Percentiles rank a stretch among this genome's conserved stretches.
phyloP scores from a whole-genome alignment of 2,113 vertebrate species.

The Lichenostomus cassidix region DNA sequence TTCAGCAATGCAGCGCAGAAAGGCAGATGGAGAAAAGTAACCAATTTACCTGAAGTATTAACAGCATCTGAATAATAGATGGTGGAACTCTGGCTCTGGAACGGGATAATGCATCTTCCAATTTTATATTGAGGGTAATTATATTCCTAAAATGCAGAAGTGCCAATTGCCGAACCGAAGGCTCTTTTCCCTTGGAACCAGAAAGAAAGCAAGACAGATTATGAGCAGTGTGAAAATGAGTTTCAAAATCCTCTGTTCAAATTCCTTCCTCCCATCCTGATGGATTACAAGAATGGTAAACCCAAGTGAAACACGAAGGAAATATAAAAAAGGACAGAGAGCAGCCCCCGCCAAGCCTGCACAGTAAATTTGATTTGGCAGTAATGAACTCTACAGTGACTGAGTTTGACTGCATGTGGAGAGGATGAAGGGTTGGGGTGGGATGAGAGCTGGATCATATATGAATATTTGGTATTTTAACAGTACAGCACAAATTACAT shows the following conservation, averaged over 20 bases:
- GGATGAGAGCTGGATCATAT: neutral
- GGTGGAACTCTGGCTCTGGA: slow-evolving; percentile 88
- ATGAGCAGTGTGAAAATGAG: neutral
- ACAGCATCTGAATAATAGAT: slow-evolving; percentile 92
- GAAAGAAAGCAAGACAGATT: neutral
- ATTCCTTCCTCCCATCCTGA: neutral
- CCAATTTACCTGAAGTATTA: slow-evolving; percentile 87
- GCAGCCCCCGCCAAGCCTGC: neutral
- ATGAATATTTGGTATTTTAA: neutral
- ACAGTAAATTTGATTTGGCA: neutral
- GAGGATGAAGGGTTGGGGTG: neutral
- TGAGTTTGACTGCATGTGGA: neutral
- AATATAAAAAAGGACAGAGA: neutral
- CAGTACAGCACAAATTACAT: neutral
- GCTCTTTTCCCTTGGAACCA: slow-evolving; percentile 80
- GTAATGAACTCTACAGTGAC: neutral
- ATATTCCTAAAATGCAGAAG: slow-evolving; percentile 92
- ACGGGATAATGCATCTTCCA: slow-evolving; percentile 88
- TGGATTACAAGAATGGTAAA: neutral
- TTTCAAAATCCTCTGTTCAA: neutral
- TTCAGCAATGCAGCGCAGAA: neutral
- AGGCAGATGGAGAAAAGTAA: neutral
- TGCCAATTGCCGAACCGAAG: slow-evolving; percentile 87
- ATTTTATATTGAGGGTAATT: slow-evolving; percentile 90
- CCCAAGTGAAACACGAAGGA: neutral